A percentile compares a stretch with the other conserved stretches of the same genome.
These are phyloP conservation scores for Moxostoma hubbsi DNA, from an alignment of 2,797 vertebrate genomes.

Conservation along the genomic window DNA sequence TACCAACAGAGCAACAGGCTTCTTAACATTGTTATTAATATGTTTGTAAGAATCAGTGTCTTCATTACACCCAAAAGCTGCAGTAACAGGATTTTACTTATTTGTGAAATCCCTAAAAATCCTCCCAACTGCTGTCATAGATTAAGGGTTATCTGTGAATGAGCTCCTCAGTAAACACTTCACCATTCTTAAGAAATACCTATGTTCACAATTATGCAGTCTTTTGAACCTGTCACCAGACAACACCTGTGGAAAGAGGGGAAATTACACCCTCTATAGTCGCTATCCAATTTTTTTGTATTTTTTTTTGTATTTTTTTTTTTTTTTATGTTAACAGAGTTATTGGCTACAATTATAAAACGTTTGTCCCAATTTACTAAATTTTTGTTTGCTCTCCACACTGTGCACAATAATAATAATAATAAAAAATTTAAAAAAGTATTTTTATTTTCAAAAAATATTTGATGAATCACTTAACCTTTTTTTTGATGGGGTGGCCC, in stretches of 20 bases:
- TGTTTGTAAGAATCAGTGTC: constrained; percentile 30
- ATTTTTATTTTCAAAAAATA: no score
- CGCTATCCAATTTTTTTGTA: no score
- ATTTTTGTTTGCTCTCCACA: no score
- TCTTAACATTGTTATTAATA: constrained; percentile 36
- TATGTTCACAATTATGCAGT: constrained; percentile 8
- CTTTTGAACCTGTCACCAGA: background rate
- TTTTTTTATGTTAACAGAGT: background rate
- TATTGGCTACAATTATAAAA: background rate
- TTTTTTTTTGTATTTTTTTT: no score
- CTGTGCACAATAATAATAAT: no score
- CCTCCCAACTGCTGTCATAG: constrained; percentile 11
- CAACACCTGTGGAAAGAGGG: constrained; percentile 1
- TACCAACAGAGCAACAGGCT: constrained; percentile 29
- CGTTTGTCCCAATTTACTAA: no score
- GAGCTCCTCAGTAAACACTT: background rate
- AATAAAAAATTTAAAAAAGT: no score
- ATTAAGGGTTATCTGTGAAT: constrained; percentile 5
- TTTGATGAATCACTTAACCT: no score
- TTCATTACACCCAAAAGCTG: constrained; percentile 34
- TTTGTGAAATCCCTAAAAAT: constrained; percentile 30
- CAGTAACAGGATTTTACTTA: constrained; percentile 28
- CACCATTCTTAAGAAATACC: background rate
- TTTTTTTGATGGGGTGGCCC: no score
- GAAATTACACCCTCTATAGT: constrained; percentile 14